Evolutionary conservation across 2,888 invertebrate genomes (phyloP), one percentile per base, ranked within the genome.

Genomic region (Caenorhabditis sulstoni): DNA sequence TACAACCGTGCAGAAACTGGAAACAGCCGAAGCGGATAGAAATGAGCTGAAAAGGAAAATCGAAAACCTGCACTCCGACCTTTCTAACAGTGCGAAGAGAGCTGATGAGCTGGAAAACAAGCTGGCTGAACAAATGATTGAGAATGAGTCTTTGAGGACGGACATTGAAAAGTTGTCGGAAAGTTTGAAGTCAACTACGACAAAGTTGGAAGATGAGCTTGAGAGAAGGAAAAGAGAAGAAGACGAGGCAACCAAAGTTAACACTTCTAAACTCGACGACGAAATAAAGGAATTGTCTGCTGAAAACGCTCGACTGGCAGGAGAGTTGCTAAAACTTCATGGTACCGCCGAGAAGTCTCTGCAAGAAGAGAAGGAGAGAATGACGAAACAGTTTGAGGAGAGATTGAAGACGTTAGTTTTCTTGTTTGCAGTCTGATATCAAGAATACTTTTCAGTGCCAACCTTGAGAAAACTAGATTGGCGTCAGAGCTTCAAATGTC

Each of bases 271-370:
- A 29, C 18, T 41, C 23, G 8, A 49, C 4, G 47, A 5, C 11
- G 58, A 70, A 18, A 20, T 76, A 4, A 47, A 41, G 12, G 84
- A 84, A 49, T 58, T 87, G 7, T 77, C 82, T 18, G 67, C 81
- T 14, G 88, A 88, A 73, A 88, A 88, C 59, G 83, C 85, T 23
- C 68, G 83, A 3, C 77, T 88, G 2, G 84, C 86, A 16, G 85
- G 83, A 0, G 86, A 88, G 53, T 68, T 88, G 44, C 35, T 88
- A 16, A 85, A 84, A 44, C 44, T 65, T 11, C 76, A 85, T 52
- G 52, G 77, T 50, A 44, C 53, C 5, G 59, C 64, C 8, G 81
- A 79, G n/a, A 71, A 57, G 23, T 29, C 61, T 5, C n/a, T 76
- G 20, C 61, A 74, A 37, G 16, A 37, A 7, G 76, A 78, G 12